phyloP scores from a whole-genome alignment of 2,113 vertebrate species.

The Plestiodon gilberti region DNA sequence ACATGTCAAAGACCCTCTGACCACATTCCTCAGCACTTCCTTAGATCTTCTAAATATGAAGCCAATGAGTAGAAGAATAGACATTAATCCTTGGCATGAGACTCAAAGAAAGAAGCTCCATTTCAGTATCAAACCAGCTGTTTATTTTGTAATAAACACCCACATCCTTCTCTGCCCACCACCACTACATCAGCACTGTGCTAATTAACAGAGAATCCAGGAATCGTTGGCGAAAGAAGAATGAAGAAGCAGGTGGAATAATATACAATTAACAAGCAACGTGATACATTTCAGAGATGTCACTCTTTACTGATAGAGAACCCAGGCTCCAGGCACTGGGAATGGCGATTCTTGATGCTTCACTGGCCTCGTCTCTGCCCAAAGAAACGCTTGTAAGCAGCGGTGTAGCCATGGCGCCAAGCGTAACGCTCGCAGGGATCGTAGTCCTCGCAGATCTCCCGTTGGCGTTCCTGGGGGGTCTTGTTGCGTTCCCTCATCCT shows the following conservation, averaged over 20 bases:
- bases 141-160: conserved; percentile 74
- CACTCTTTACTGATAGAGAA: conserved; percentile 40
- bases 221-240: conserved; percentile 51
- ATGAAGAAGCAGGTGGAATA: conserved; percentile 56
- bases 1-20: background rate
- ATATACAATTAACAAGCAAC: conserved; percentile 67
- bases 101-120: conserved; percentile 44
- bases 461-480: conserved; percentile 75
- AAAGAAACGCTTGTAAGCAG: conserved; percentile 87
- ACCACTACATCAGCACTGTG: conserved; percentile 51
- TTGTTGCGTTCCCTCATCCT: conserved; percentile 79
- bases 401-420: conserved; percentile 72
- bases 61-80: background rate
- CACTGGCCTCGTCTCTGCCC: conserved; percentile 59
- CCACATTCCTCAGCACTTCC: background rate
- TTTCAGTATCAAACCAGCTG: conserved; percentile 66
- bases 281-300: conserved; percentile 64
- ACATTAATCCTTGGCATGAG: background rate
- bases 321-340: conserved; percentile 50
- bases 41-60: background rate
- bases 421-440: conserved; percentile 83
- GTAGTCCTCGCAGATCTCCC: conserved; percentile 90
- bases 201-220: conserved; percentile 48
- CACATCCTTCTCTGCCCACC: conserved; percentile 50
- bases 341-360: background rate